Evolutionary conservation across 2,113 vertebrate genomes (phyloP).

Genomic region (Notechis scutatus): DNA sequence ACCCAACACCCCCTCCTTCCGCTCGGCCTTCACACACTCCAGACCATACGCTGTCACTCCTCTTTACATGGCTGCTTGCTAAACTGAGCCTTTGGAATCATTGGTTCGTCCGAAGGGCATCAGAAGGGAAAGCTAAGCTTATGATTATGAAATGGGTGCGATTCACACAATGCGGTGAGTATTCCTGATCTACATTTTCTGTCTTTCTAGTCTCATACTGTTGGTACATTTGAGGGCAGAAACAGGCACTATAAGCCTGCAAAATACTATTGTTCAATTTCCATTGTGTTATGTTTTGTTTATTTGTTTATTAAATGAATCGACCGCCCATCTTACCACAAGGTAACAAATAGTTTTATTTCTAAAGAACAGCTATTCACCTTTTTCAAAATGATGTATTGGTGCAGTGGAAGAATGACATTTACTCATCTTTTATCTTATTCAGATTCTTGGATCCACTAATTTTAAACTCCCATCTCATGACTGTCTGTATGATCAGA

Average conservation of each 20-base stretch:
- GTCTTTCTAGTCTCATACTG: background rate
- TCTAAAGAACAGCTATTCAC: background rate
- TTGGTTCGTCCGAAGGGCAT: background rate
- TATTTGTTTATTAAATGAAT: background rate
- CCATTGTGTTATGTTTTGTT: background rate
- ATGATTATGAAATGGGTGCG: background rate
- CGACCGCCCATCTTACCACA: background rate
- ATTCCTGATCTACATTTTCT: background rate
- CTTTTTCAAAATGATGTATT: background rate
- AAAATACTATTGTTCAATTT: background rate
- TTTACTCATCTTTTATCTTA: background rate
- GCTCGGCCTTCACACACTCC: constrained; percentile 38
- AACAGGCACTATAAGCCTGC: background rate
- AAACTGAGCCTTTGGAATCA: constrained; percentile 12
- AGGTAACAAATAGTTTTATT: background rate
- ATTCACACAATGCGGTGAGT: background rate
- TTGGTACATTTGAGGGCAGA: background rate
- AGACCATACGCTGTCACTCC: constrained; percentile 7
- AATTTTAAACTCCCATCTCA: background rate
- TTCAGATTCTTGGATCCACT: background rate
- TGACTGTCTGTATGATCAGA: background rate
- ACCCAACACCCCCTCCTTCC: constrained; percentile 42
- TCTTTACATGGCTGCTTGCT: background rate
- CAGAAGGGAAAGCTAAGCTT: background rate
- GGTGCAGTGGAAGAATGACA: background rate